These are phyloP conservation scores for Clanis bilineata DNA, from an alignment of 2,888 invertebrate genomes.

Conservation along the genomic window DNA sequence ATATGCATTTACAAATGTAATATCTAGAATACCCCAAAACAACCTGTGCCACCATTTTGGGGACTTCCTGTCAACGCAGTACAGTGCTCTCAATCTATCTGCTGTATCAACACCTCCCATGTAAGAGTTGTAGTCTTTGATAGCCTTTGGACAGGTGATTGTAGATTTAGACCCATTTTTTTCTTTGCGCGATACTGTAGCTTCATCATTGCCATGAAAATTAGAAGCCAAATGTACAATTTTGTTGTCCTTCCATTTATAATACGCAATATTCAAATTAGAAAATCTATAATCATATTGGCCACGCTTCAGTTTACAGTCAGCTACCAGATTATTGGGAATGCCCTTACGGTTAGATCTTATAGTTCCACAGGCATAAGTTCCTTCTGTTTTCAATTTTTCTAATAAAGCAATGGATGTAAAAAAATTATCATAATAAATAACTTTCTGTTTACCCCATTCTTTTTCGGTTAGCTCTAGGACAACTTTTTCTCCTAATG, in stretches of 20 bases:
- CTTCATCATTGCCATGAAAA: constrained; percentile 21
- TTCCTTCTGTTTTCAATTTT: constrained; percentile 27
- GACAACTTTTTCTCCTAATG: constrained; percentile 11
- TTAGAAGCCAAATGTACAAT: constrained; percentile 23
- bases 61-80: constrained; percentile 42
- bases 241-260: constrained; percentile 28
- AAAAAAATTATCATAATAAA: constrained; percentile 32
- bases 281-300: constrained; percentile 30
- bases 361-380: constrained; percentile 28
- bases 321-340: constrained; percentile 21
- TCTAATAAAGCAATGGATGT: constrained; percentile 32
- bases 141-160: constrained; percentile 24
- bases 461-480: constrained; percentile 9
- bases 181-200: constrained; percentile 22
- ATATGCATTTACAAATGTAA: constrained; percentile 33
- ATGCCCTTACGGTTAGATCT: constrained; percentile 18
- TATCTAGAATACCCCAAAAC: constrained; percentile 31
- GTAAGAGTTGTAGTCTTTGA: constrained; percentile 32
- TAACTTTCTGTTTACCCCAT: constrained; percentile 21
- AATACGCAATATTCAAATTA: constrained; percentile 25
- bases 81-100: constrained; percentile 42
- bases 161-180: constrained; percentile 27
- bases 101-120: constrained; percentile 37
- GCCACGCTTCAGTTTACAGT: constrained; percentile 22
- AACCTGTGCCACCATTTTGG: constrained; percentile 47